Base-by-base conservation (phyloP, 2,113 vertebrate species). In the Ptilonorhynchus violaceus region DNA sequence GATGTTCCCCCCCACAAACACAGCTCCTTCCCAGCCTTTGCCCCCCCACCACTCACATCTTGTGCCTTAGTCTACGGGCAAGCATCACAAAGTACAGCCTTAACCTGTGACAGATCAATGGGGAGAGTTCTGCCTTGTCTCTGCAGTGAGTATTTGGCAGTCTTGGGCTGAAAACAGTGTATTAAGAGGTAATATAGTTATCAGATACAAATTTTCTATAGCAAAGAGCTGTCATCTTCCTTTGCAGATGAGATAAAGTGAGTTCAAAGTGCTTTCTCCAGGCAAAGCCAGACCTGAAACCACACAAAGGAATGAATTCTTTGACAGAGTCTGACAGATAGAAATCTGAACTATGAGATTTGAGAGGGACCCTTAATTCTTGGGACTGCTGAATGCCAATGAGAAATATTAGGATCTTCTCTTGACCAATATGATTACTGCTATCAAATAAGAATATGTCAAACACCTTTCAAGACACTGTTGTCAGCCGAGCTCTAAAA, bases 211-310 rank as follows among this genome's bases (percentile, higher is more conserved):
- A 77, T 86, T 84, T 96, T 92, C 53, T 87, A 42, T 20, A 68
- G 73, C 53, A 89, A 96, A 91, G 76, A 89, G 33, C 81, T 89
- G 84, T 92, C 93, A 85, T 87, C 64, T 91, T 91, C 55, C 60
- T 92, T 91, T 94, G 69, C 68, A 91, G 95, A 87, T 64, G 53
- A 95, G 89, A 96, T 96, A 95, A 96, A 94, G 52, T 82, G 89
- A 96, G 87, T 86, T 96, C 89, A 94, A 95, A 97, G 91, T 94
- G 62, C 81, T 94, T 96, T 95, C 94, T 95, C 49, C 81, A 91
- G 93, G 93, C 91, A 95, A 92, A 96, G 81, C 37, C 41, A 94
- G 47, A 78, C 52, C 75, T 3, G 12, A 94, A 95, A 84, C 69
- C 46, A 55, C 1, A 30, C 22, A 88, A 88, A 72, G 44, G 81